phyloP scores from a whole-genome alignment of 2,888 invertebrate genomes.

The Branchipolynoe longqiensis region DNA sequence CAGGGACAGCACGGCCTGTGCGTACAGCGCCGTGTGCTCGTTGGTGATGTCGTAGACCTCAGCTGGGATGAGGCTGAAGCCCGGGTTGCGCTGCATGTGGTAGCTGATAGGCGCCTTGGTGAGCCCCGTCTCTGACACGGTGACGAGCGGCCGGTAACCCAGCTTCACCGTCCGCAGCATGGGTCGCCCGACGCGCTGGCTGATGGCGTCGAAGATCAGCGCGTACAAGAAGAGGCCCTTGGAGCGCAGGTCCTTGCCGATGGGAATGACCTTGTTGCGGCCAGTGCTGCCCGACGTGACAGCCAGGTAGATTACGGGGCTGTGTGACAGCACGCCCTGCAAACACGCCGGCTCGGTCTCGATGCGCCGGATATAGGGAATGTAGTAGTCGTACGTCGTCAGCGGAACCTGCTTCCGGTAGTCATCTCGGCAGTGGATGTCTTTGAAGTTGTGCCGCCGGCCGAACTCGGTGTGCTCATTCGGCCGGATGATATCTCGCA shows the following conservation, averaged over 20 bases:
- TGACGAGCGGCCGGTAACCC: neutral
- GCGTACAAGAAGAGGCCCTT: constrained; percentile 54
- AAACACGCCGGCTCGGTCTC: constrained; percentile 21
- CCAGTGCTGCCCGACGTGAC: constrained; percentile 70
- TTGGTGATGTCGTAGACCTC: constrained; percentile 63
- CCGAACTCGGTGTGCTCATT: constrained; percentile 65
- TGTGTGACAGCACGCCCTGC: constrained; percentile 63
- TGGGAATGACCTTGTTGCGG: constrained; percentile 66
- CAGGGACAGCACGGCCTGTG: constrained; percentile 68
- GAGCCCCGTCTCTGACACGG: constrained; percentile 53
- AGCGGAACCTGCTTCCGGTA: constrained; percentile 63
- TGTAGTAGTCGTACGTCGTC: constrained; percentile 62
- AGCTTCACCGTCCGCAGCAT: constrained; percentile 62
- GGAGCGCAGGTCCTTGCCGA: constrained; percentile 59
- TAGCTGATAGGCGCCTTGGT: constrained; percentile 61
- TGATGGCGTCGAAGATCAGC: constrained; percentile 59
- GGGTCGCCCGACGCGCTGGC: constrained; percentile 11
- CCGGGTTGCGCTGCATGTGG: constrained; percentile 53
- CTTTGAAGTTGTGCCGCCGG: constrained; percentile 57
- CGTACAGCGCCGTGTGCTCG: constrained; percentile 66
- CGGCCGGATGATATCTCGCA: constrained; percentile 57
- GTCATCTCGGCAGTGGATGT: constrained; percentile 61
- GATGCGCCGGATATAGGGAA: constrained; percentile 60
- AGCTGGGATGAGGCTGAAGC: constrained; percentile 61
- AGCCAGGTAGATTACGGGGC: constrained; percentile 66